Base-by-base conservation (phyloP, 2,888 invertebrate species). In the Nymphalis c-album region DNA sequence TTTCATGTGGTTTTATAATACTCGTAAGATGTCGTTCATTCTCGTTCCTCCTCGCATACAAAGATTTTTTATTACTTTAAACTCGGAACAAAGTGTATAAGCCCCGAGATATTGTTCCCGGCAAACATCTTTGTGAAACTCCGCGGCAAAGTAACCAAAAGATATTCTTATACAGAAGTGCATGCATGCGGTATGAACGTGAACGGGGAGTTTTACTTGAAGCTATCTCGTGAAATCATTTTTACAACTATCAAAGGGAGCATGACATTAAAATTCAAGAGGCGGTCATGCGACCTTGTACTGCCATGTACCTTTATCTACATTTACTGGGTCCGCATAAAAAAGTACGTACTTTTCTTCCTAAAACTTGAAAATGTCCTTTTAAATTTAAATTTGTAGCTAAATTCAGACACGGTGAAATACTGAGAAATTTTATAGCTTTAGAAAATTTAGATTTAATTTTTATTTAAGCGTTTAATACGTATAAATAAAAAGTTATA, bases 181-280 rank as follows among this genome's bases (percentile, higher is more conserved):
- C 77, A 77, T 77, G 73, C 74, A 76, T 76, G 75, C 73, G 74
- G 68, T 72, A 77, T 72, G 72, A 74, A 74, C 71, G 65, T 62
- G 64, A 72, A 64, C 69, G 65, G 70, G 74, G 73, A 74, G 71
- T 70, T 75, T 70, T 71, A 61, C 71, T 73, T 60, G 69, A 66
- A 74, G 73, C 73, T 77, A 83, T 85, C 78, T 84, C 76, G 78
- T 78, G 80, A 83, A 87, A 87, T 86, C 82, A 86, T 88, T 87
- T 88, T 87, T 86, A 88, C 82, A 87, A 88, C 86, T 87, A 86
- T 86, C 87, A 86, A 87, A 88, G 87, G 86, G 83, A 84, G 82
- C 78, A 82, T 85, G 78, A 78, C 85, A 89, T 90, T 89, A 87
- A 90, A 86, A 91, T 91, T 89, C 87, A 86, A 82, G 82, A 84